phyloP scores from a whole-genome alignment of 2,888 invertebrate genomes.

The Dicroscelio sp. region DNA sequence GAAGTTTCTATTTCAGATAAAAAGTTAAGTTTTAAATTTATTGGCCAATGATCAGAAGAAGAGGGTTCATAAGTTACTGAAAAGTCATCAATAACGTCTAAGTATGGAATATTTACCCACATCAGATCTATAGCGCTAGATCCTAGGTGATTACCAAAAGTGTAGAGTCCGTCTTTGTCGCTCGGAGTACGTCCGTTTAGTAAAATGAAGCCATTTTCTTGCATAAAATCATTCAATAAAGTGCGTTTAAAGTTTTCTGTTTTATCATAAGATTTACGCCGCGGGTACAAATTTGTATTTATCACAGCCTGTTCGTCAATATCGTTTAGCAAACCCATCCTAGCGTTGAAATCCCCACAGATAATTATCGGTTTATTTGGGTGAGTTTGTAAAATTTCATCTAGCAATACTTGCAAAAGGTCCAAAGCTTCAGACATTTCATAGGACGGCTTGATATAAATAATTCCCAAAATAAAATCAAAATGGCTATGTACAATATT shows the following conservation, averaged over 20 bases:
- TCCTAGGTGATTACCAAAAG: background rate
- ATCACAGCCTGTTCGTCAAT: background rate
- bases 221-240: slow-evolving; percentile 20
- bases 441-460: background rate
- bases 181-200: slow-evolving; percentile 17
- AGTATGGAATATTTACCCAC: background rate
- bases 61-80: background rate
- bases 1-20: no score
- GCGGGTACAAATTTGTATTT: background rate
- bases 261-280: slow-evolving; percentile 13
- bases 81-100: background rate
- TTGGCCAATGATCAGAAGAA: background rate
- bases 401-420: background rate
- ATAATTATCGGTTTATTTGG: background rate
- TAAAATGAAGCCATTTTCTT: slow-evolving; percentile 7
- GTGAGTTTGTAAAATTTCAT: background rate
- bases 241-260: background rate
- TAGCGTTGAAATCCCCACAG: slow-evolving; percentile 18
- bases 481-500: background rate
- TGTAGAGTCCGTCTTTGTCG: slow-evolving; percentile 4
- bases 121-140: background rate
- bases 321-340: background rate
- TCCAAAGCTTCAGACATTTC: background rate
- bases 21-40: background rate
- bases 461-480: slow-evolving; percentile 5